Evolutionary conservation across 2,888 invertebrate genomes (phyloP).

Genomic region (Xestia ashworthii): DNA sequence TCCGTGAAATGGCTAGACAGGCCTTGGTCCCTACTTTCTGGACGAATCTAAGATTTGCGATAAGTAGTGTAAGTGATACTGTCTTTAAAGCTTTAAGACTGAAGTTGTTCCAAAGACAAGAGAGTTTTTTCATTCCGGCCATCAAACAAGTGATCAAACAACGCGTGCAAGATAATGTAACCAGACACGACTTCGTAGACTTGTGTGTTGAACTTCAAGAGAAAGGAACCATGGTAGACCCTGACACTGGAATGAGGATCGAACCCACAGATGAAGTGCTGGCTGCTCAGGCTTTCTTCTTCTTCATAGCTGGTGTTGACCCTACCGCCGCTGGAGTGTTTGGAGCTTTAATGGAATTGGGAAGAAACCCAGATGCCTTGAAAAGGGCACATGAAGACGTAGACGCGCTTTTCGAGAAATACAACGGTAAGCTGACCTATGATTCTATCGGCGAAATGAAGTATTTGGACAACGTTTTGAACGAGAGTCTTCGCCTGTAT

Average conservation of each 20-base stretch:
- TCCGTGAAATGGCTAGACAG: conserved; percentile 70
- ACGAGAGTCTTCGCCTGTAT: conserved; percentile 75
- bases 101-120: conserved; percentile 72
- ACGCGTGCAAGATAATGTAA: conserved; percentile 71
- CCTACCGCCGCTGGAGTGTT: conserved; percentile 68
- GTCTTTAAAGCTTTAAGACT: conserved; percentile 70
- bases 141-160: conserved; percentile 76
- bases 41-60: conserved; percentile 68
- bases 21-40: conserved; percentile 60
- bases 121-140: conserved; percentile 77
- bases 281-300: conserved; percentile 66
- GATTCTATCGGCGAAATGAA: conserved; percentile 73
- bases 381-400: conserved; percentile 58
- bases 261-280: conserved; percentile 76
- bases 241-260: conserved; percentile 73
- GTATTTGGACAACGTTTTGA: conserved; percentile 76
- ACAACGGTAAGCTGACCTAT: conserved; percentile 40
- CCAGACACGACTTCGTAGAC: conserved; percentile 80
- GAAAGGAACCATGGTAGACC: conserved; percentile 73
- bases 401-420: conserved; percentile 50
- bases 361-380: conserved; percentile 73
- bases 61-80: conserved; percentile 55
- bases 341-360: conserved; percentile 74
- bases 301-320: conserved; percentile 77
- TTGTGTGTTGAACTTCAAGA: conserved; percentile 78